These are phyloP conservation scores for Caiman crocodilus DNA, from an alignment of 2,797 vertebrate genomes.

Conservation along the genomic window DNA sequence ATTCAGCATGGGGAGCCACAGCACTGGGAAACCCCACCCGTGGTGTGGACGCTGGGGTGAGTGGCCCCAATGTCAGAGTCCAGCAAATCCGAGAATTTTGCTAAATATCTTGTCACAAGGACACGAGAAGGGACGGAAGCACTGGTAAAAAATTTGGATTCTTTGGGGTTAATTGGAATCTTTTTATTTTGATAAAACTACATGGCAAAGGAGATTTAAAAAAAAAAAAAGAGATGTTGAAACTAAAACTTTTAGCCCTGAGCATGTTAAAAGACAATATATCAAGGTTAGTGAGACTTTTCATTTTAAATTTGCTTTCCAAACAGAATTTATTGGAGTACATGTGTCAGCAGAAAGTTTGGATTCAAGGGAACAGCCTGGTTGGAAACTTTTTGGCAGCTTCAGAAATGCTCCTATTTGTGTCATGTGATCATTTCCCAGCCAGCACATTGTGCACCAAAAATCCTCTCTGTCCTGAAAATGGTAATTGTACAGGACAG, in stretches of 20 bases:
- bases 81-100: too few species aligned
- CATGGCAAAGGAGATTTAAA: background rate
- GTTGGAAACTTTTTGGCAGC: background rate
- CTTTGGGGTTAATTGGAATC: background rate
- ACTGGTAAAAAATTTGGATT: background rate
- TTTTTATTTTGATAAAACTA: background rate
- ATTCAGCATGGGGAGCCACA: too few species aligned
- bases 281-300: background rate
- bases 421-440: background rate
- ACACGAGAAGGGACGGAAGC: too few species aligned
- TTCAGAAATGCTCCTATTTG: background rate
- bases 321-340: background rate
- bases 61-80: too few species aligned
- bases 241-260: background rate
- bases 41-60: too few species aligned
- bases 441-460: background rate
- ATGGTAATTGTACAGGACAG: background rate
- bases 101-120: too few species aligned
- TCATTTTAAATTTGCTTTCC: slow-evolving; percentile 27
- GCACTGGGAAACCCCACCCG: too few species aligned
- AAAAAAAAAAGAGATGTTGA: background rate
- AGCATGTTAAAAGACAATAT: background rate
- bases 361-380: background rate
- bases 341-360: background rate
- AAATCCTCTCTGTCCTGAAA: background rate